Evolutionary conservation across 92 coral and sea anemone genomes (phyloP).

Genomic region (Palythoa caribaeorum): DNA sequence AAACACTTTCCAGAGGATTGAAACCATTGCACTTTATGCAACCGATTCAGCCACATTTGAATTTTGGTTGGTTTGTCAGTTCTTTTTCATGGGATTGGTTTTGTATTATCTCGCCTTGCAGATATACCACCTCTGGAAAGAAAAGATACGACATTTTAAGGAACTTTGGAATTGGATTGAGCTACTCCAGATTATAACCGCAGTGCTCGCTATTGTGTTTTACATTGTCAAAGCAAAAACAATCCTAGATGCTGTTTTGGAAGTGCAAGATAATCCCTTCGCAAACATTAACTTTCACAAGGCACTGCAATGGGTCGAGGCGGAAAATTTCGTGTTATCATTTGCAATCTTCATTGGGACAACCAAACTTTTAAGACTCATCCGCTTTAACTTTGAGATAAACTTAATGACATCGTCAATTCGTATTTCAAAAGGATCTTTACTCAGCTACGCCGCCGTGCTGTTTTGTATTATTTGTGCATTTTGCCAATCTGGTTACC

Average conservation of each 20-base stretch:
- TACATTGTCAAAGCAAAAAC: conserved; percentile 75
- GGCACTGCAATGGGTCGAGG: conserved; percentile 65
- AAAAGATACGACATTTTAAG: conserved; percentile 46
- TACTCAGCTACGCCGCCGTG: conserved; percentile 67
- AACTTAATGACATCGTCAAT: conserved; percentile 69
- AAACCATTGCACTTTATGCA: conserved; percentile 71
- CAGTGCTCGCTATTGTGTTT: conserved; percentile 64
- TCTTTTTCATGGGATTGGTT: conserved; percentile 47
- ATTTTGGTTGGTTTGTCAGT: conserved; percentile 76
- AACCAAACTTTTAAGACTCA: conserved; percentile 66
- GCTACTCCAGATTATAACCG: conserved; percentile 59
- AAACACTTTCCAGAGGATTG: conserved; percentile 58
- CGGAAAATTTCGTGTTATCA: conserved; percentile 72
- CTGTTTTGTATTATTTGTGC: conserved; percentile 61
- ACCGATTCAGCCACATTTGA: conserved; percentile 71
- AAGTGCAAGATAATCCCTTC: conserved; percentile 74
- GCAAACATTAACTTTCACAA: conserved; percentile 69
- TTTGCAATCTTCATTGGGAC: conserved; percentile 76
- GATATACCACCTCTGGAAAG: conserved; percentile 4
- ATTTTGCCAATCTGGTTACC: conserved; percentile 57
- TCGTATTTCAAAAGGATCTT: conserved; percentile 53
- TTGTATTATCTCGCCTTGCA: conserved; percentile 16
- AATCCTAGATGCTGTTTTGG: conserved; percentile 64
- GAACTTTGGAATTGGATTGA: conserved; percentile 81
- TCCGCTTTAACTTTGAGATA: conserved; percentile 83